A percentile compares a stretch with the other conserved stretches of the same genome.
phyloP scores from a whole-genome alignment of 2,888 invertebrate species.

The Mycogona germanica region DNA sequence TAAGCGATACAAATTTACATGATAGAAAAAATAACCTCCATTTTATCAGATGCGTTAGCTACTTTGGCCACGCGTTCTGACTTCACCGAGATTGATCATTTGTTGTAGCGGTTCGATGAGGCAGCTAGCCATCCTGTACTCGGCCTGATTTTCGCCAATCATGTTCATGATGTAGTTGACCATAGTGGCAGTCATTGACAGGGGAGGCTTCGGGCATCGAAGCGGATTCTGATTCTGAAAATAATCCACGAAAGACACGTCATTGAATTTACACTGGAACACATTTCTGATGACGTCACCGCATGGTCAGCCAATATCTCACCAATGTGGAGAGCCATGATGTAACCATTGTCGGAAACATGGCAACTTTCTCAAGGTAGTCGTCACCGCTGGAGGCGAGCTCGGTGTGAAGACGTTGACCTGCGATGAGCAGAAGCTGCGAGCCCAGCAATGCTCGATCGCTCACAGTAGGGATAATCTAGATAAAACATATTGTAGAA shows the following conservation, averaged over 20 bases:
- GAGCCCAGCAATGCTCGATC: constrained; percentile 56
- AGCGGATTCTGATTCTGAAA: constrained; percentile 32
- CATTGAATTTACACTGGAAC: neutral
- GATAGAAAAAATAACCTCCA: too few species aligned
- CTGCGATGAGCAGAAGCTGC: constrained; percentile 64
- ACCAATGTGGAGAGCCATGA: constrained; percentile 55
- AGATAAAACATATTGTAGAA: neutral
- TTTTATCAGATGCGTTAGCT: too few species aligned
- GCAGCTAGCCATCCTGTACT: constrained; percentile 33
- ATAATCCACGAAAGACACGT: neutral
- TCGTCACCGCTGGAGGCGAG: constrained; percentile 35
- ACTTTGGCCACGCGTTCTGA: too few species aligned
- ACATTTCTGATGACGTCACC: neutral
- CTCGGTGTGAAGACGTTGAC: constrained; percentile 53
- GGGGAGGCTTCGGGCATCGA: constrained; percentile 28
- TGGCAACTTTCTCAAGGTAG: constrained; percentile 46
- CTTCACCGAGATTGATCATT: too few species aligned
- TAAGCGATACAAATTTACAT: too few species aligned
- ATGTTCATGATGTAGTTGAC: constrained; percentile 35
- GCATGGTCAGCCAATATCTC: constrained; percentile 22
- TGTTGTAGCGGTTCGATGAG: constrained; percentile 15
- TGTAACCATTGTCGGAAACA: constrained; percentile 61
- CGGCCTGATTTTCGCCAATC: constrained; percentile 35
- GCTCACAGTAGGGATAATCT: constrained; percentile 48
- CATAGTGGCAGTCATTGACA: constrained; percentile 32